A percentile compares a stretch with the other conserved stretches of the same genome.
phyloP scores from a whole-genome alignment of 2,797 vertebrate species.

The Leptatherina wallacei region DNA sequence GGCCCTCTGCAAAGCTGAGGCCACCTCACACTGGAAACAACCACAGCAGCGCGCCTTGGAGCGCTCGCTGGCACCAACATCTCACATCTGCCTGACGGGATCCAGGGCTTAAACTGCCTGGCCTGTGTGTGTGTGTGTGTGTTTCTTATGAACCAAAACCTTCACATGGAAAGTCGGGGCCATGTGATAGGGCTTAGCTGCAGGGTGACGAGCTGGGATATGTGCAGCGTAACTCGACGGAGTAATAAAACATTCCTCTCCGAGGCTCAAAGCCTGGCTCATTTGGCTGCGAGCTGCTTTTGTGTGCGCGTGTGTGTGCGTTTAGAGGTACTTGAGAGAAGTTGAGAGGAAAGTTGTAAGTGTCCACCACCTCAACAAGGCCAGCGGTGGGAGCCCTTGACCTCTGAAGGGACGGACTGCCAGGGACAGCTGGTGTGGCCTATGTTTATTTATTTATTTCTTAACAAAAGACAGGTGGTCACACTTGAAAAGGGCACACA shows the following conservation, averaged over 20 bases:
- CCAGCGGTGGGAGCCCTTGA: slow-evolving; percentile 91
- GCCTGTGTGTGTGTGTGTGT: slow-evolving; percentile 44
- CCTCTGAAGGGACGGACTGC: slow-evolving; percentile 86
- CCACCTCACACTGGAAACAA: slow-evolving; percentile 64
- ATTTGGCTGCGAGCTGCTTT: slow-evolving; percentile 41
- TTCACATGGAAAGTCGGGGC: slow-evolving; percentile 68
- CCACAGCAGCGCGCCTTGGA: slow-evolving; percentile 55
- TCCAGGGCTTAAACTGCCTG: slow-evolving; percentile 52
- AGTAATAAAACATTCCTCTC: slow-evolving; percentile 80
- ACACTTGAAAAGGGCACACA: slow-evolving; percentile 88
- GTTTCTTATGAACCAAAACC: slow-evolving; percentile 67
- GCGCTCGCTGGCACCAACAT: slow-evolving; percentile 55
- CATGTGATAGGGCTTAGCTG: slow-evolving; percentile 82
- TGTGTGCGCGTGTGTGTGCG: slow-evolving; percentile 44
- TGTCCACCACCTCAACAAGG: slow-evolving; percentile 85
- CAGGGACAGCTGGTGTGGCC: slow-evolving; percentile 88
- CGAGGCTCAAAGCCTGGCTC: slow-evolving; percentile 65
- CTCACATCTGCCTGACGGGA: slow-evolving; percentile 76
- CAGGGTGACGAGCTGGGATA: slow-evolving; percentile 75
- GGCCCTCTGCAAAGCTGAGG: slow-evolving; percentile 51
- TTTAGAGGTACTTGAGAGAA: slow-evolving; percentile 76
- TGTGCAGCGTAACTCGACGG: slow-evolving; percentile 72
- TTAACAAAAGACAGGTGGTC: slow-evolving; percentile 90
- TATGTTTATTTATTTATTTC: slow-evolving; percentile 89
- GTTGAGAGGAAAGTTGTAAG: slow-evolving; percentile 86